Percentiles rank a stretch among this genome's conserved stretches.
phyloP scores from a whole-genome alignment of 2,888 invertebrate species.

The Sinodicranocentrus sp. region DNA sequence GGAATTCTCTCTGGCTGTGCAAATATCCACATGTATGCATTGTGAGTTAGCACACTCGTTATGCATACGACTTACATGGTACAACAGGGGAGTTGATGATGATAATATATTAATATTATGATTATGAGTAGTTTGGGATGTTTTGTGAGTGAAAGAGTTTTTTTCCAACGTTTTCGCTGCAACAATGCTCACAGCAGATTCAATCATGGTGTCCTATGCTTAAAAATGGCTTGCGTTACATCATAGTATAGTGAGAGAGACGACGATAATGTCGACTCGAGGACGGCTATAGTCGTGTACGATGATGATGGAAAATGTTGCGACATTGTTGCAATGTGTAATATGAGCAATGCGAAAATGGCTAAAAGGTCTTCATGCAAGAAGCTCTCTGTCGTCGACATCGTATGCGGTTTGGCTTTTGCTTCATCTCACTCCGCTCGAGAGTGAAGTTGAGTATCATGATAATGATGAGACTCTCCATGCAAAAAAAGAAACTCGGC shows the following conservation, averaged over 20 bases:
- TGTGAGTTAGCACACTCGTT: no score
- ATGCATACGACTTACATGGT: no score
- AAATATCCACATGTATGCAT: no score
- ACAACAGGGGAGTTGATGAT: not conserved
- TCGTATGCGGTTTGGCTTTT: constrained; percentile 4
- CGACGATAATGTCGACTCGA: not conserved
- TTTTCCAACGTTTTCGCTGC: not conserved
- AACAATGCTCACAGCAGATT: not conserved
- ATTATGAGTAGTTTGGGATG: constrained; percentile 12
- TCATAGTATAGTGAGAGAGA: constrained; percentile 15
- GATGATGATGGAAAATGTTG: constrained; percentile 5
- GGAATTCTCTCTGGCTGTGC: no score
- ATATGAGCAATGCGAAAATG: constrained; percentile 2
- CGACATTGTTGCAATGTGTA: not conserved
- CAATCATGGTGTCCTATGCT: no score
- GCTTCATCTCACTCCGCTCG: no score
- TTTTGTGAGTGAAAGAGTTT: constrained; percentile 11
- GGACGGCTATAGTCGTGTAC: not conserved
- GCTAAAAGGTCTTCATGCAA: not conserved
- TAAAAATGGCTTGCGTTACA: constrained; percentile 42
- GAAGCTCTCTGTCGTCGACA: not conserved
- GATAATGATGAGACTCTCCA: no score
- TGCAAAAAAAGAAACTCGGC: no score
- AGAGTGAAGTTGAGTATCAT: no score
- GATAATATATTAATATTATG: constrained; percentile 17